Conservation (phyloP, 2,797 vertebrate genomes). For the Tinamus major region DNA sequence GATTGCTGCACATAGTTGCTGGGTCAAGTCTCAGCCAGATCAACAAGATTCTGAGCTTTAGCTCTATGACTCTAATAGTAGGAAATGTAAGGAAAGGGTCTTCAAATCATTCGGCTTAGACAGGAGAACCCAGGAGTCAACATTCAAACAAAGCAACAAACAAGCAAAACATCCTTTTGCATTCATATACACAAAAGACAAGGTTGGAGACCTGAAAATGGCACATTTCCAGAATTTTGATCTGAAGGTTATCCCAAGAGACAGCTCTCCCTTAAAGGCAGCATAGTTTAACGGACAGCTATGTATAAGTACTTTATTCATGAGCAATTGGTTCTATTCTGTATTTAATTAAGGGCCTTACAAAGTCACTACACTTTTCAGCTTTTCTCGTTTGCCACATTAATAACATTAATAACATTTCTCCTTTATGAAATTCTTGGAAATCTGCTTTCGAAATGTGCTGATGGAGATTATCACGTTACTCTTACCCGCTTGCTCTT, state of each 20-base stretch:
- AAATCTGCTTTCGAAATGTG: neutral
- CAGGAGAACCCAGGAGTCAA: neutral
- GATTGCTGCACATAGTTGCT: neutral
- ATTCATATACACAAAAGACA: neutral
- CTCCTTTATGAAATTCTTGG: neutral
- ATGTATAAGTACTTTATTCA: neutral
- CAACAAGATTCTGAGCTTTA: neutral
- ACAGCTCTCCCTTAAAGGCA: neutral
- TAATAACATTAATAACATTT: neutral
- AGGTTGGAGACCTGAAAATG: neutral
- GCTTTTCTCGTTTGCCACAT: neutral
- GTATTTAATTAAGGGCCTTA: neutral
- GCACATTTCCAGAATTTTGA: neutral
- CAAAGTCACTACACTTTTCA: neutral
- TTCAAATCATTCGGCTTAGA: neutral
- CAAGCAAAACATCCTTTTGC: too few relatives aligned
- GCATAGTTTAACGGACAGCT: neutral
- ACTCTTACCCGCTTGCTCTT: neutral
- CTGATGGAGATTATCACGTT: neutral
- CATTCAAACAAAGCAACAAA: neutral
- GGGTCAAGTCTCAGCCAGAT: neutral
- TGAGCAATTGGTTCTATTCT: neutral
- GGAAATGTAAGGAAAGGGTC: neutral
- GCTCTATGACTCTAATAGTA: neutral
- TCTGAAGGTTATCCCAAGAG: neutral